Evolutionary conservation across 2,113 vertebrate genomes (phyloP).

Genomic region (Scolopax mira): DNA sequence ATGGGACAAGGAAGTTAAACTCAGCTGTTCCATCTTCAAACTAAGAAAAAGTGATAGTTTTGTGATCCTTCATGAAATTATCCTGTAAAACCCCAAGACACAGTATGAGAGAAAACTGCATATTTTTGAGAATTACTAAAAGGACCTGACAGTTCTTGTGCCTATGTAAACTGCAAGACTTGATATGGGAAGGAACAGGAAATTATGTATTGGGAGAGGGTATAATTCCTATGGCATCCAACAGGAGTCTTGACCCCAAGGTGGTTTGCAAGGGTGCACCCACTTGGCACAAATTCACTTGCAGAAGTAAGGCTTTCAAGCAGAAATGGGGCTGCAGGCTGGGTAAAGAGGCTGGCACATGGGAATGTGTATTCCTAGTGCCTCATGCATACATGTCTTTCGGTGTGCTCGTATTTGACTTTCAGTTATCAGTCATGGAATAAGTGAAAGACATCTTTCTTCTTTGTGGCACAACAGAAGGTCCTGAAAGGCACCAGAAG

Average conservation of each 20-base stretch:
- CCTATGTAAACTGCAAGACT: neutral
- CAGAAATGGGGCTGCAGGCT: neutral
- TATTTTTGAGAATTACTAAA: neutral
- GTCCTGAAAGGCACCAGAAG: neutral
- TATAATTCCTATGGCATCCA: neutral
- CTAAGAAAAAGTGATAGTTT: neutral
- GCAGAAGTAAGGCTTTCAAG: neutral
- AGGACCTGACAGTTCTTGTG: neutral
- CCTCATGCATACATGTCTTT: neutral
- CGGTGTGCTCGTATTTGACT: neutral
- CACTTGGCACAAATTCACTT: neutral
- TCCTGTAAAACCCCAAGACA: constrained; percentile 7
- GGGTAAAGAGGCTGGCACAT: neutral
- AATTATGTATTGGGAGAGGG: neutral
- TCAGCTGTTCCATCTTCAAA: neutral
- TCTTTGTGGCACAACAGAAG: neutral
- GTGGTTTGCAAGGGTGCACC: neutral
- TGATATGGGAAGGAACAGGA: neutral
- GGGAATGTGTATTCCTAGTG: neutral
- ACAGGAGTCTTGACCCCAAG: neutral
- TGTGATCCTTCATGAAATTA: neutral
- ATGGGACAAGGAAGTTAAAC: neutral
- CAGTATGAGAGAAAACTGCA: neutral
- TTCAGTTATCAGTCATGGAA: neutral
- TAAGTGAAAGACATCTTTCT: neutral